A percentile compares a stretch with the other conserved stretches of the same genome.
Evolutionary conservation across 1,140 invertebrate genomes (phyloP).

Genomic region (Drosophila asahinai): DNA sequence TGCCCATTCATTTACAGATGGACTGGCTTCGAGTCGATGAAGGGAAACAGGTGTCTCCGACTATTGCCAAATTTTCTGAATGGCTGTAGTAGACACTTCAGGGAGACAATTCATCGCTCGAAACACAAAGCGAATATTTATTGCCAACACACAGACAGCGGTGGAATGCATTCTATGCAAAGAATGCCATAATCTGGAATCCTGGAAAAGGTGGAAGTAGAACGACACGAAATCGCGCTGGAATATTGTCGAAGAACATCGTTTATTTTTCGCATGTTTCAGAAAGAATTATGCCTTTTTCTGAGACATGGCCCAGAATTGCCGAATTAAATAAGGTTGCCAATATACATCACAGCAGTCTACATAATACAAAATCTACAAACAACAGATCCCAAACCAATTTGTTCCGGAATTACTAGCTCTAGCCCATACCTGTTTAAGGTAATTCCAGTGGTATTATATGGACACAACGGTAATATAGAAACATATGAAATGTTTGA

Average conservation of each 20-base stretch:
- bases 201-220: not conserved
- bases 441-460: not conserved
- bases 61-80: not conserved
- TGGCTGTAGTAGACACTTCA: not conserved
- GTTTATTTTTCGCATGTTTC: not conserved
- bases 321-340: not conserved
- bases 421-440: not conserved
- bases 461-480: too few species aligned
- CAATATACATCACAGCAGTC: not conserved
- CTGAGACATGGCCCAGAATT: not conserved
- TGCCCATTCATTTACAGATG: conserved; percentile 5
- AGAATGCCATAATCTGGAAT: not conserved
- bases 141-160: not conserved
- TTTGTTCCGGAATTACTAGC: not conserved
- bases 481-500: not conserved
- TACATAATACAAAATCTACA: not conserved
- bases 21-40: not conserved
- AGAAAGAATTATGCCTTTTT: too few species aligned
- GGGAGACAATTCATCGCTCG: not conserved
- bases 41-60: not conserved
- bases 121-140: not conserved
- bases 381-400: not conserved
- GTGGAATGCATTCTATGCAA: not conserved
- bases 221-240: not conserved
- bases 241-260: conserved; percentile 3